Evolutionary conservation across 2,113 vertebrate species (phyloP).

Genomic region (Sterna hirundo): DNA sequence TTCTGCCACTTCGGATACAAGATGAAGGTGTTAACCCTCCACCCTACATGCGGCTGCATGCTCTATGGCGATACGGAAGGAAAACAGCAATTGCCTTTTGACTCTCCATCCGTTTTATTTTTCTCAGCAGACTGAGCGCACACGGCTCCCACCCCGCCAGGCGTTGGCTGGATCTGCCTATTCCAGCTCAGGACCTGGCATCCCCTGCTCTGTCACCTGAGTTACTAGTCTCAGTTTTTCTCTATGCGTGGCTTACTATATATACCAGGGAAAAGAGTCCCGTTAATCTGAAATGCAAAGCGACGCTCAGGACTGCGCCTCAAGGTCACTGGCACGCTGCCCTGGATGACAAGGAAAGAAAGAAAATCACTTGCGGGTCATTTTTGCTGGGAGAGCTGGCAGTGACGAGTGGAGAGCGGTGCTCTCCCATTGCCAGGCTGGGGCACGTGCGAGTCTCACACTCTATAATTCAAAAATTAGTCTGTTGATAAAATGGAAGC

Average conservation of each 20-base stretch:
- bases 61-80: background rate
- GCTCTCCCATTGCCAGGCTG: background rate
- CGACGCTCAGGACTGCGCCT: background rate
- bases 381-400: background rate
- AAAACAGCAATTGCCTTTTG: background rate
- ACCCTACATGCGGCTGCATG: background rate
- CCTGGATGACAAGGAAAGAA: background rate
- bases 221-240: background rate
- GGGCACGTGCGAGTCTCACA: background rate
- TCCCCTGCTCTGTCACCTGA: background rate
- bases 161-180: background rate
- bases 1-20: background rate
- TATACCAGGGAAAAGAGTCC: background rate
- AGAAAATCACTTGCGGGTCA: background rate
- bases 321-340: background rate
- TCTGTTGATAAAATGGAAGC: constrained; percentile 25
- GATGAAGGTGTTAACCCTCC: background rate
- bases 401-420: background rate
- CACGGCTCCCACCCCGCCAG: background rate
- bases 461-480: background rate
- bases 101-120: background rate
- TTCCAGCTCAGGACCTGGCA: background rate
- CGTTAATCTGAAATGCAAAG: background rate
- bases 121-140: background rate
- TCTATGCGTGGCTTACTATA: background rate